Base-by-base conservation (phyloP, 2,113 vertebrate genomes). In the Lophius piscatorius region DNA sequence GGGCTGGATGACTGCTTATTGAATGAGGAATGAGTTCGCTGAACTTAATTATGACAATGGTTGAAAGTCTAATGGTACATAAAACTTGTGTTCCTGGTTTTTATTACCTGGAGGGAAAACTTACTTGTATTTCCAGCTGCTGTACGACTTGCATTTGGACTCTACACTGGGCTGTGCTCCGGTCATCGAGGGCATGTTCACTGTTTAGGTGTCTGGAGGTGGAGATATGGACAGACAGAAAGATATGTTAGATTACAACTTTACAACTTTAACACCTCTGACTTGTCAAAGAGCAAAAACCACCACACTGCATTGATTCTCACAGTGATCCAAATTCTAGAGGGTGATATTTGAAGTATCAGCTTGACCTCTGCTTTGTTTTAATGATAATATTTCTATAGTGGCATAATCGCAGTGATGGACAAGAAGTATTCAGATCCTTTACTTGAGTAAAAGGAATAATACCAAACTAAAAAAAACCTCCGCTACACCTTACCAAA, bases 81-180 rank as follows among this genome's bases (percentile, higher is more conserved):
- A 2, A 0, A 12, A 52, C 9, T 49, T 34, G n/a, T 21, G 4
- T 42, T 59, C 2, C 23, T 16, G 2, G 2, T 18, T n/a, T 46
- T 36, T 41, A 14, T 38, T 18, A 12, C 11, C 6, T 18, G 3
- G 39, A 36, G 31, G 18, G 28, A 14, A 24, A 16, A 92, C 93
- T 76, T 90, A 98, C 97, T 92, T 98, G 97, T 88, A 99, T 97
- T 93, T 99, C 97, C 90, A 99, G 91, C 79, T 98, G 97, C 76
- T 98, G 97, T 67, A 98, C 97, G 63, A 99, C 97, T 69, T 98
- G 97, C 97, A 99, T 99, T 88, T 99, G 97, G 78, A 98, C 96
- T 76, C 97, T 91, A 83, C 97, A 99, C 89, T 99, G 97, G 74
- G 97, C 97, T 14, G 97, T 99, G 89, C 97, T 99, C 80, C 97